Evolutionary conservation across 2,888 invertebrate genomes (phyloP).

Genomic region (Minunthozetes semirufus): DNA sequence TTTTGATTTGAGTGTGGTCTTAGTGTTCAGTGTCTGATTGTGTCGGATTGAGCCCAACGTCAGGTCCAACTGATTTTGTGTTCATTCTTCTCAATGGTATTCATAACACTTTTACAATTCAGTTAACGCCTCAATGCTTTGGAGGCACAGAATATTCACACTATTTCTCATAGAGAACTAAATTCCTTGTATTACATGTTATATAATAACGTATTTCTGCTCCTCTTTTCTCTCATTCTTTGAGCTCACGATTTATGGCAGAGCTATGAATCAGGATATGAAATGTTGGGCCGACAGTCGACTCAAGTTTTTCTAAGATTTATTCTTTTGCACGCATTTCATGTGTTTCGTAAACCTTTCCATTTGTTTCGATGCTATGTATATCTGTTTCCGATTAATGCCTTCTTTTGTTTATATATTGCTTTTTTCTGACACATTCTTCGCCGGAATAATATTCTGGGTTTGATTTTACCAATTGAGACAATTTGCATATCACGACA

Average conservation of each 20-base stretch:
- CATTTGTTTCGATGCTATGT: no score
- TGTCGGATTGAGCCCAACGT: neutral
- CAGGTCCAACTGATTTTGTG: neutral
- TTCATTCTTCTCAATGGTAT: neutral
- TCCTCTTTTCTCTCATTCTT: neutral
- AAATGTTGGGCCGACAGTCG: neutral
- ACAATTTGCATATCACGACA: no score
- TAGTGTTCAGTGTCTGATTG: neutral
- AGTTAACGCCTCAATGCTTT: slow-evolving; percentile 13
- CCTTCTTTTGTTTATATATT: no score
- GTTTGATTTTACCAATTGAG: no score
- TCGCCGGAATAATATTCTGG: no score
- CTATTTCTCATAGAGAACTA: slow-evolving; percentile 3
- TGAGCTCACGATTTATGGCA: slow-evolving; percentile 4
- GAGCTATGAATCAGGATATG: slow-evolving; percentile 16
- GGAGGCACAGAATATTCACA: slow-evolving; percentile 20
- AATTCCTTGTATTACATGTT: neutral
- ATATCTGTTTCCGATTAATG: no score
- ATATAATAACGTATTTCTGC: neutral
- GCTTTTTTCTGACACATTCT: no score
- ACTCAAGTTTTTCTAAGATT: neutral
- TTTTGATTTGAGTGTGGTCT: no score
- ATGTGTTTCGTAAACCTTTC: neutral
- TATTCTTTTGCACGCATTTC: neutral
- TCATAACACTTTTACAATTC: neutral